A percentile compares a stretch with the other conserved stretches of the same genome.
Conservation (phyloP, 37 sponge, comb jelly and placozoan genomes). For the Amphimedon queenslandica region DNA sequence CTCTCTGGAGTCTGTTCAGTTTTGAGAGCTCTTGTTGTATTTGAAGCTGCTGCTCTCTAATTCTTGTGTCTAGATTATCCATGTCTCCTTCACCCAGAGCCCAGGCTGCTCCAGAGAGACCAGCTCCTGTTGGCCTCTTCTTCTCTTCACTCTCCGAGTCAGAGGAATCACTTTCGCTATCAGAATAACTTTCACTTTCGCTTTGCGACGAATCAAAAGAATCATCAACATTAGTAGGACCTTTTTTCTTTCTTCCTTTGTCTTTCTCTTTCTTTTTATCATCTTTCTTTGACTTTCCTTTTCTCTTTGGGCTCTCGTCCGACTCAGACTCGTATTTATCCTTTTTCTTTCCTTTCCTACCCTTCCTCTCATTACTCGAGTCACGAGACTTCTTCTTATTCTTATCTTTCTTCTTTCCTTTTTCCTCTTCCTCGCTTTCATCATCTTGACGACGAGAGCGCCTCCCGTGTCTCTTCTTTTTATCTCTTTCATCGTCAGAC, state of each 20-base stretch:
- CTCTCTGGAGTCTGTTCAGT: conserved; percentile 44
- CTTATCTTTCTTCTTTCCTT: not conserved
- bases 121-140: conserved; percentile 24
- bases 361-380: not conserved
- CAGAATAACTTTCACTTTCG: conserved; percentile 1
- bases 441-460: not conserved
- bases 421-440: not conserved
- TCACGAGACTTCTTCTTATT: not conserved
- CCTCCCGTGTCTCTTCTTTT: not conserved
- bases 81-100: conserved; percentile 37
- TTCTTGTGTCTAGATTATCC: conserved; percentile 25
- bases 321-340: too few relatives aligned
- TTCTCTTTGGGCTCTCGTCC: conserved; percentile 3
- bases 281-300: not conserved
- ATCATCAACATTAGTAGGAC: conserved; percentile 56
- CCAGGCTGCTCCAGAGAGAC: conserved; percentile 38
- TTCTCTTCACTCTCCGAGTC: conserved; percentile 24
- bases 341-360: conserved; percentile 21
- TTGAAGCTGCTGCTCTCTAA: conserved; percentile 54
- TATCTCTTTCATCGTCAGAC: not conserved
- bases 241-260: conserved; percentile 9
- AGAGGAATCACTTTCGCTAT: conserved; percentile 5
- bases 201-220: conserved; percentile 20
- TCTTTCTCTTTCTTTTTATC: conserved; percentile 3
- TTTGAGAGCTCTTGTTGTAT: conserved; percentile 50